Evolutionary conservation across 2,888 invertebrate species (phyloP).

Genomic region (Andrena chrysosceles): DNA sequence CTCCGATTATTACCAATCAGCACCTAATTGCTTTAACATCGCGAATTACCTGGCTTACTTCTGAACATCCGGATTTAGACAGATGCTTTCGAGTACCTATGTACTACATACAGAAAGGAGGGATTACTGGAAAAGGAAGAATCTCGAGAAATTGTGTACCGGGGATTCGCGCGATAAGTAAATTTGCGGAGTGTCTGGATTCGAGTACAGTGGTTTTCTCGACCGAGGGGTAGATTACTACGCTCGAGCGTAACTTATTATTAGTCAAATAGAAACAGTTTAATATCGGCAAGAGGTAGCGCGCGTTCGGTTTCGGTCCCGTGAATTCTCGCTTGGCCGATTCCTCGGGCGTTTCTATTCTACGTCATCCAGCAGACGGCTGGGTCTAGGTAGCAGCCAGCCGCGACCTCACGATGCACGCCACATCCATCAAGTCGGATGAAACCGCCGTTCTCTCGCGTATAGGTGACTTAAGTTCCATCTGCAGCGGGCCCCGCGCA

Average conservation of each 20-base stretch:
- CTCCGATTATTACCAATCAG: conserved; percentile 50
- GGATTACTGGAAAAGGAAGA: too few species aligned
- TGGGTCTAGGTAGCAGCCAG: conserved; percentile 63
- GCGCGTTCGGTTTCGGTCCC: conserved; percentile 26
- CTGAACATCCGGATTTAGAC: background rate
- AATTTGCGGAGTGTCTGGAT: background rate
- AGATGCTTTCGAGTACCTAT: too few species aligned
- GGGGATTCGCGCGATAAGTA: too few species aligned
- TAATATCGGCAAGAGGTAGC: conserved; percentile 36
- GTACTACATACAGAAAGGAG: too few species aligned
- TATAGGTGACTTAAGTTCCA: conserved; percentile 65
- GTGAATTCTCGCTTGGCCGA: conserved; percentile 54
- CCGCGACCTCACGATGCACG: conserved; percentile 69
- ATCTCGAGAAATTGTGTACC: too few species aligned
- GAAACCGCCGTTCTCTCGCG: conserved; percentile 70
- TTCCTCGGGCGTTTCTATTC: conserved; percentile 57
- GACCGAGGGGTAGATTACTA: conserved; percentile 1
- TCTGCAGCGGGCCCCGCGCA: conserved; percentile 38
- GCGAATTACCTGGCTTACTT: conserved; percentile 24
- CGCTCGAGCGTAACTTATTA: background rate
- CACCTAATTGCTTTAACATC: conserved; percentile 50
- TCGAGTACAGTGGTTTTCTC: background rate
- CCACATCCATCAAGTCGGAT: conserved; percentile 76
- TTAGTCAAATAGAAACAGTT: conserved; percentile 28
- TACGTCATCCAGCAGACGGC: conserved; percentile 52